A percentile compares a stretch with the other conserved stretches of the same genome.
Evolutionary conservation across 2,797 vertebrate genomes (phyloP).

Genomic region (Scolopax rusticola): DNA sequence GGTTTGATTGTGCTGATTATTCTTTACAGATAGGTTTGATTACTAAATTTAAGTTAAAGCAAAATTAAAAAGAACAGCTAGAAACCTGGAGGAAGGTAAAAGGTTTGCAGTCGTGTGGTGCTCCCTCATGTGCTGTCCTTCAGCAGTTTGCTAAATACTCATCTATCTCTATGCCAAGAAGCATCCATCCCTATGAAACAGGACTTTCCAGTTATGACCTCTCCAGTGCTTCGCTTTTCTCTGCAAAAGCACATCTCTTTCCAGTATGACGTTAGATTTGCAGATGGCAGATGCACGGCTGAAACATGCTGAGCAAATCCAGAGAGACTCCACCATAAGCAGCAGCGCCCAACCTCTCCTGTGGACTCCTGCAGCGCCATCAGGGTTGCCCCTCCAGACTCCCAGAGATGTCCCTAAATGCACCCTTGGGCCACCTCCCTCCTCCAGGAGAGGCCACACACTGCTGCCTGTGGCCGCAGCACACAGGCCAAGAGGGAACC

Average conservation of each 20-base stretch:
- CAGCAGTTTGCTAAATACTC: background rate
- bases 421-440: background rate
- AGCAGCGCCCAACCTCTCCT: background rate
- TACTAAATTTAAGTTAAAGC: background rate
- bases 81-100: background rate
- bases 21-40: background rate
- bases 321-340: background rate
- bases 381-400: background rate
- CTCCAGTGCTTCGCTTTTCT: background rate
- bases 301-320: background rate
- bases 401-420: background rate
- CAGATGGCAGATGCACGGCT: background rate
- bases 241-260: background rate
- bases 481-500: background rate
- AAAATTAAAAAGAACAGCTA: background rate
- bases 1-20: background rate
- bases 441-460: accelerated
- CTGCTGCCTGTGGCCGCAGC: background rate
- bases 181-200: background rate
- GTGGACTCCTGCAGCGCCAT: accelerated
- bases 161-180: background rate
- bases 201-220: background rate
- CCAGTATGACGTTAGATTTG: background rate
- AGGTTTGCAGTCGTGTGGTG: background rate
- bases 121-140: background rate